phyloP scores from a whole-genome alignment of 1,140 invertebrate species.

The Aphelenchoides besseyi region DNA sequence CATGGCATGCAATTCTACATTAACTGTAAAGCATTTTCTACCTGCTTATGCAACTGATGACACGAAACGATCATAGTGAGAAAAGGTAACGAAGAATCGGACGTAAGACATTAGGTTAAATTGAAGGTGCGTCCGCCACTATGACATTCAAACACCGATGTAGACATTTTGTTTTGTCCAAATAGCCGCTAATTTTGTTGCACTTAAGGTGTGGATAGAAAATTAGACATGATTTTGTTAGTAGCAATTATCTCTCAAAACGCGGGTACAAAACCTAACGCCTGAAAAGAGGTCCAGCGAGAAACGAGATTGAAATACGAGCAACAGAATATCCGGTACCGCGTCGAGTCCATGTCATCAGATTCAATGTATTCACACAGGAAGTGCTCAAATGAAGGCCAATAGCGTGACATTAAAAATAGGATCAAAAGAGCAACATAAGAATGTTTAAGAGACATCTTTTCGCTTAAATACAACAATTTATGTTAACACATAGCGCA shows the following conservation, averaged over 20 bases:
- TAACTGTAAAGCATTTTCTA: too few species aligned
- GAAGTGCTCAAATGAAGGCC: background rate
- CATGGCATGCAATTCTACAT: too few species aligned
- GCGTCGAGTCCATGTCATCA: background rate
- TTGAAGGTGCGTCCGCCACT: too few species aligned
- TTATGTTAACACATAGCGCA: too few species aligned
- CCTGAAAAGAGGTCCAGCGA: background rate
- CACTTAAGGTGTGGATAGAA: background rate
- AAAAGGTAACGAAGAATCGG: background rate
- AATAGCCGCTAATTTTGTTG: conserved; percentile 3
- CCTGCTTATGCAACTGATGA: background rate
- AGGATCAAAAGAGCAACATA: background rate
- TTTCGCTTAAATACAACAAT: background rate
- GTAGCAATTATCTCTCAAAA: background rate
- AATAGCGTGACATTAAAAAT: background rate
- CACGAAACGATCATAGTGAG: background rate
- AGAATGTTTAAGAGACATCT: background rate
- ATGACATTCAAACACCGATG: background rate
- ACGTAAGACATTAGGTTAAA: background rate
- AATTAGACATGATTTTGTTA: background rate
- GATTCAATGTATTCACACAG: background rate
- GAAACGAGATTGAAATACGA: background rate
- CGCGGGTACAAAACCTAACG: background rate
- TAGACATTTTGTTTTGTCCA: background rate
- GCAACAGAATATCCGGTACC: background rate